Conservation (phyloP, 2,797 vertebrate species). For the Onychomys arenicola region DNA sequence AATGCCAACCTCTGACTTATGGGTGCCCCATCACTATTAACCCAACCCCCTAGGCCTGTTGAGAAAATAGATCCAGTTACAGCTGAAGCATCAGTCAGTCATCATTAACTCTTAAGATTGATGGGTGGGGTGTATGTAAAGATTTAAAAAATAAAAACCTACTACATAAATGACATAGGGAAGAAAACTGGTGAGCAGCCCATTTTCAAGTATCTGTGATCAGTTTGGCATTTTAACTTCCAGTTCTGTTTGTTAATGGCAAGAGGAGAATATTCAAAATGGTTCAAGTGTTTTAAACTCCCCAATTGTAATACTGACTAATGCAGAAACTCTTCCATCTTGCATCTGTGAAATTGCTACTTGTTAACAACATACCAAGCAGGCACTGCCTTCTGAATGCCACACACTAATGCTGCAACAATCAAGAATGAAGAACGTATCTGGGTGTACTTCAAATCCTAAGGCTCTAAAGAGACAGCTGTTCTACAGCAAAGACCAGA, state of each 20-base stretch:
- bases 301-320: background rate
- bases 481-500: background rate
- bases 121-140: background rate
- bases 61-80: constrained; percentile 40
- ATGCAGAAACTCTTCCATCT: constrained; percentile 21
- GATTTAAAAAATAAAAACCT: background rate
- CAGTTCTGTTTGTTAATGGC: constrained; percentile 51
- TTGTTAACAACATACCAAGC: constrained; percentile 12
- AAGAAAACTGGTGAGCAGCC: background rate
- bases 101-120: constrained; percentile 9
- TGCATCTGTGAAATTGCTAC: constrained; percentile 39
- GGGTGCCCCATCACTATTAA: background rate
- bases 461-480: background rate
- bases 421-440: background rate
- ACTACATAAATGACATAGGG: constrained; percentile 6
- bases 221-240: constrained; percentile 20
- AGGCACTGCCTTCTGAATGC: constrained; percentile 6
- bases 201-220: background rate
- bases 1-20: background rate
- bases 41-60: background rate
- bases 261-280: constrained; percentile 53
- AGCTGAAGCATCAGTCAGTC: background rate
- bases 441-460: background rate
- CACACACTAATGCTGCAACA: background rate
- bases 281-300: constrained; percentile 42